phyloP scores from a whole-genome alignment of 2,797 vertebrate species.

The Eremophila alpestris region DNA sequence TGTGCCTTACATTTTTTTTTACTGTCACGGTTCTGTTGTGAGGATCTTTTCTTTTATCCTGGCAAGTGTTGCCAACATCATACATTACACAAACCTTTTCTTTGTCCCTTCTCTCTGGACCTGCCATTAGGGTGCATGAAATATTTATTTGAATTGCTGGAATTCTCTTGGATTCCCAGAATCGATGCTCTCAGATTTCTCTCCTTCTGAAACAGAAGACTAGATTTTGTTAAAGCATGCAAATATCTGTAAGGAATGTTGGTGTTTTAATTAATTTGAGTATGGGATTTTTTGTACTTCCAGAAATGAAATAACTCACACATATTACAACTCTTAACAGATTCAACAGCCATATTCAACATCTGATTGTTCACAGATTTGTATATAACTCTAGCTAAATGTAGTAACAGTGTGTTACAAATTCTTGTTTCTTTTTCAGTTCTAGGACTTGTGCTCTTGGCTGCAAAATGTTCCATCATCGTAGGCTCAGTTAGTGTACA shows the following conservation, averaged over 20 bases:
- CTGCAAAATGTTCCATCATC: background rate
- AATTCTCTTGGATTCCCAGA: background rate
- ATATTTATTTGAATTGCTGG: background rate
- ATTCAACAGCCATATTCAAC: background rate
- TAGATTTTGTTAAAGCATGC: background rate
- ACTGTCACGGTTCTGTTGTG: background rate
- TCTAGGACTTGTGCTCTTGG: background rate
- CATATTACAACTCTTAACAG: background rate
- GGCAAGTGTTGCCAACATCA: background rate
- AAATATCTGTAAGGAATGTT: background rate
- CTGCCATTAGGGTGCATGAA: background rate
- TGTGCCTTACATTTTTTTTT: background rate
- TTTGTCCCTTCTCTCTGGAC: background rate
- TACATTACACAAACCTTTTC: background rate
- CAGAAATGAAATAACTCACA: background rate
- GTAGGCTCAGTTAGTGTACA: background rate
- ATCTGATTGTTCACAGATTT: background rate
- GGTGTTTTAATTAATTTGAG: background rate
- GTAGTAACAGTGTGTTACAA: background rate
- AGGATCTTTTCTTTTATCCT: background rate
- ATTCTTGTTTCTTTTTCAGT: background rate
- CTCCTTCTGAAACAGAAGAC: background rate
- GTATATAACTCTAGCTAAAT: background rate
- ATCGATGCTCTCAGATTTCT: background rate
- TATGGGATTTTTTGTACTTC: background rate